Conservation (phyloP, 2,113 vertebrate species). For the Strix aluco region DNA sequence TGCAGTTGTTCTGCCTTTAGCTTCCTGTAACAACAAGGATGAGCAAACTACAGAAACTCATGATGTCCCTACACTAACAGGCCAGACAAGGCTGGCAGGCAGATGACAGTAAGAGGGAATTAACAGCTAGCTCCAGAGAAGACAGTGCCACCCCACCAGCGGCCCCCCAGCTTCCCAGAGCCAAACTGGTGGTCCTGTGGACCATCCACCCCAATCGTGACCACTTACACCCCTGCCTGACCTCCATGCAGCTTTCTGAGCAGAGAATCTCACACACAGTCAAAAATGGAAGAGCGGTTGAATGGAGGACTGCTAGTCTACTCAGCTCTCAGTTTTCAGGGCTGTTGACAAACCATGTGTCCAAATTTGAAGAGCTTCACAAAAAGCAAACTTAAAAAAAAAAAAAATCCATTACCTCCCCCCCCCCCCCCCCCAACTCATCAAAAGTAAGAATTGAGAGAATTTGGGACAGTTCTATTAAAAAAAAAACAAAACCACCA, state of each 20-base stretch:
- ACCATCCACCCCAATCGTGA: not conserved
- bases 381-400: not conserved
- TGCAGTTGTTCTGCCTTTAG: not conserved
- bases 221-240: not conserved
- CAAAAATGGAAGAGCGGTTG: not conserved
- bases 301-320: not conserved
- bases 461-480: not conserved
- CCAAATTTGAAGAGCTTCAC: not conserved
- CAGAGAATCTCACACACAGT: not conserved
- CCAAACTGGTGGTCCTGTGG: not conserved
- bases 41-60: not conserved
- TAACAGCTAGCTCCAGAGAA: fast-evolving
- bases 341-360: not conserved
- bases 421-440: not conserved
- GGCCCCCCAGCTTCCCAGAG: not conserved
- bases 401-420: too few relatives aligned
- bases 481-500: not conserved
- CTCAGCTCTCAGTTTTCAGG: not conserved
- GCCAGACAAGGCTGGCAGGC: not conserved
- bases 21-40: not conserved
- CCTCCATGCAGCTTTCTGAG: not conserved
- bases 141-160: not conserved
- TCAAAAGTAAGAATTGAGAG: not conserved
- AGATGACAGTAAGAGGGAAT: not conserved
- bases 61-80: not conserved